phyloP scores from a whole-genome alignment of 2,888 invertebrate genomes.

The Stegophylla sp. region DNA sequence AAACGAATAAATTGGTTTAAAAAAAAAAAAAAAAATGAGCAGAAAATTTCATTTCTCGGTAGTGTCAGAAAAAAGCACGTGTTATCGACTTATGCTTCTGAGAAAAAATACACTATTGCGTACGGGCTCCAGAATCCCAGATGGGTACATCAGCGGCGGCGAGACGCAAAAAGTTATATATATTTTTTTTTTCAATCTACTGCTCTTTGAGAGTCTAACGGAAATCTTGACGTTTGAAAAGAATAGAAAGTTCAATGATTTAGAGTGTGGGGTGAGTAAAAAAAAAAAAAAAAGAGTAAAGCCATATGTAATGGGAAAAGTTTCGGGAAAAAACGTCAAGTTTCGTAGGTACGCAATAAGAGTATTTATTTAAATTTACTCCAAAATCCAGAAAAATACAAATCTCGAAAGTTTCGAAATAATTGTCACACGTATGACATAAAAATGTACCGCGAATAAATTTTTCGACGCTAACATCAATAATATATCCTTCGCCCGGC shows the following conservation, averaged over 20 bases:
- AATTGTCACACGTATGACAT: too few relatives aligned
- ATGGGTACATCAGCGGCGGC: constrained; percentile 3
- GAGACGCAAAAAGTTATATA: neutral
- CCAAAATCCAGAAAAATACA: too few relatives aligned
- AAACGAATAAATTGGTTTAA: neutral
- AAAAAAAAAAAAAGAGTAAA: too few relatives aligned
- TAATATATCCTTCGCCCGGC: neutral
- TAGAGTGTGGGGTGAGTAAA: neutral
- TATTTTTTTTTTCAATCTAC: neutral
- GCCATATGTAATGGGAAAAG: too few relatives aligned
- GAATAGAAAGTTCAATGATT: neutral
- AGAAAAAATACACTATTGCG: neutral
- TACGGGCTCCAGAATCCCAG: neutral
- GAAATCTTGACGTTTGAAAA: neutral
- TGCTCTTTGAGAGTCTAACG: neutral
- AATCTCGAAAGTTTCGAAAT: too few relatives aligned
- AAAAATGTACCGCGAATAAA: too few relatives aligned
- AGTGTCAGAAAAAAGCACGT: neutral
- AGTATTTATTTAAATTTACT: neutral
- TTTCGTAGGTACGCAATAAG: neutral
- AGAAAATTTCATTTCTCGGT: neutral
- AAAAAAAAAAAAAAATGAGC: neutral
- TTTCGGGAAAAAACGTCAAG: neutral
- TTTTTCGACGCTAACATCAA: too few relatives aligned
- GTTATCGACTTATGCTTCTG: neutral